Evolutionary conservation across 2,113 vertebrate genomes (phyloP).

Genomic region (Antechinus stuartii): DNA sequence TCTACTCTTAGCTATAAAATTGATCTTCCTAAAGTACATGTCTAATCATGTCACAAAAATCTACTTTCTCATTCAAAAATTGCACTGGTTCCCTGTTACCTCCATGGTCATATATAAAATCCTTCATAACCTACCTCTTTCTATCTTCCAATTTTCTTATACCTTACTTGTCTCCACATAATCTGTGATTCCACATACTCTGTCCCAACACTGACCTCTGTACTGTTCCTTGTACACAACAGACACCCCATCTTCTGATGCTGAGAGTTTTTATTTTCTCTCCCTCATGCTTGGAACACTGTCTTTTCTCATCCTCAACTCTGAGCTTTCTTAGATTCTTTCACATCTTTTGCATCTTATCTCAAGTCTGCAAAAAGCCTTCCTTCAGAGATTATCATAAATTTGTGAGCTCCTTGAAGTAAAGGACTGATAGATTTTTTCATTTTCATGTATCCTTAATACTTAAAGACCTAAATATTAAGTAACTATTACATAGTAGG

Average conservation of each 20-base stretch:
- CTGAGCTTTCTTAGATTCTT: not conserved
- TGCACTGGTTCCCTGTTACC: not conserved
- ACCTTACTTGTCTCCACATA: not conserved
- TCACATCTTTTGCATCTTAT: not conserved
- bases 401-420: not conserved
- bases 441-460: not conserved
- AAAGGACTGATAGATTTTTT: not conserved
- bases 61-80: not conserved
- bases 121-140: not conserved
- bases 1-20: not conserved
- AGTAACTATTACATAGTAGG: not conserved
- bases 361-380: not conserved
- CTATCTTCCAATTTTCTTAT: not conserved
- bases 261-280: not conserved
- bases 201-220: not conserved
- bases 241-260: not conserved
- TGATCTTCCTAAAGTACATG: not conserved
- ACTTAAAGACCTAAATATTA: not conserved
- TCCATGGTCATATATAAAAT: not conserved
- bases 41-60: not conserved
- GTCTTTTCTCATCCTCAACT: not conserved
- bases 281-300: not conserved
- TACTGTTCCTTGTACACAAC: not conserved
- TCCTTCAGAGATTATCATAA: not conserved
- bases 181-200: not conserved